Evolutionary conservation across 2,113 vertebrate species (phyloP).

Genomic region (Hippoglossus stenolepis): DNA sequence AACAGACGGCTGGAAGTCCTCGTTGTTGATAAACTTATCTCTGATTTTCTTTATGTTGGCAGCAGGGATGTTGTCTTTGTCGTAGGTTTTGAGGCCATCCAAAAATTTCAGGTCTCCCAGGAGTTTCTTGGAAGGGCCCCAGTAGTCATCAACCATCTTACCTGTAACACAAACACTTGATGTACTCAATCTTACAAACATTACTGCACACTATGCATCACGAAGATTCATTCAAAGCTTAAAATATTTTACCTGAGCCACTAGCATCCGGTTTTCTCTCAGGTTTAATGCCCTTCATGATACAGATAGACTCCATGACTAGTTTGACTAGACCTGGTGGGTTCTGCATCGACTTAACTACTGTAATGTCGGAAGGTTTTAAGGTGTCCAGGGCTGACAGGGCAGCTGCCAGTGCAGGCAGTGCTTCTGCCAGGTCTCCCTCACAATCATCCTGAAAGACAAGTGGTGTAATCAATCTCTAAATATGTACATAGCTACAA

Average conservation of each 20-base stretch:
- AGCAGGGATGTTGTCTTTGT: slow-evolving; percentile 90
- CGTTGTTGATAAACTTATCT: slow-evolving; percentile 89
- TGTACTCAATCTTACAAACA: background rate
- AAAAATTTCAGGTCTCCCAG: slow-evolving; percentile 92
- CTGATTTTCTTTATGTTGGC: slow-evolving; percentile 88
- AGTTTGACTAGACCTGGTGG: slow-evolving; percentile 92
- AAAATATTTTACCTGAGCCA: slow-evolving; percentile 83
- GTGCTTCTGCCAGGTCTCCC: slow-evolving; percentile 90
- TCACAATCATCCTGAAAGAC: slow-evolving; percentile 90
- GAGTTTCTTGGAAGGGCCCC: slow-evolving; percentile 91
- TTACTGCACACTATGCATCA: background rate
- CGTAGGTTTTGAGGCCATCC: slow-evolving; percentile 88
- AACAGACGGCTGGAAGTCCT: slow-evolving; percentile 89
- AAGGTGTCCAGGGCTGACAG: slow-evolving; percentile 90
- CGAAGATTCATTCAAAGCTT: background rate
- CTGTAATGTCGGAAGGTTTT: slow-evolving; percentile 90
- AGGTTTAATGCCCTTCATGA: slow-evolving; percentile 91
- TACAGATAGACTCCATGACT: slow-evolving; percentile 95
- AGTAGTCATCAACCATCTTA: slow-evolving; percentile 95
- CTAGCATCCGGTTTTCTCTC: slow-evolving; percentile 91
- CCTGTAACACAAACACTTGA: slow-evolving; percentile 74
- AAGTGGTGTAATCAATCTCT: background rate
- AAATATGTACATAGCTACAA: background rate
- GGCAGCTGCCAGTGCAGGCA: slow-evolving; percentile 91
- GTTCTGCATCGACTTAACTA: slow-evolving; percentile 94